A percentile compares a stretch with the other conserved stretches of the same genome.
phyloP scores from a whole-genome alignment of 1,140 invertebrate genomes.

The Sesamia nonagrioides region DNA sequence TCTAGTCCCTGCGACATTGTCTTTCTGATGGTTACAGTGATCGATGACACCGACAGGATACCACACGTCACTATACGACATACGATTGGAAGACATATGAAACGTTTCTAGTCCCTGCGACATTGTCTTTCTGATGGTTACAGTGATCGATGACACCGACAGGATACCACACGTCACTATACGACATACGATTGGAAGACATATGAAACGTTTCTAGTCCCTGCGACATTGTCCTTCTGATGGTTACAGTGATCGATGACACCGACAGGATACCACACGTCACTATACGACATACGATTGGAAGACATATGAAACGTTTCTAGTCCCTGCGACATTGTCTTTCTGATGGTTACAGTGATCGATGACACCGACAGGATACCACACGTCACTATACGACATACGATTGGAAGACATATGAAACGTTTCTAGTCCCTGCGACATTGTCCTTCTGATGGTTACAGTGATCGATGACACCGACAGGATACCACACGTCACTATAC shows the following conservation, averaged over 20 bases:
- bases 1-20: slow-evolving; percentile 1
- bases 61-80: neutral
- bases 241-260: slow-evolving; percentile 28
- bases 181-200: neutral
- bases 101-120: neutral
- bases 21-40: slow-evolving; percentile 24
- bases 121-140: slow-evolving; percentile 22
- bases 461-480: slow-evolving; percentile 19
- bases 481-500: neutral
- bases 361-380: neutral
- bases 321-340: slow-evolving; percentile 2
- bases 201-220: neutral
- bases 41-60: slow-evolving; percentile 1
- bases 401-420: neutral
- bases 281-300: neutral
- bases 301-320: neutral
- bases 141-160: slow-evolving; percentile 24
- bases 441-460: slow-evolving; percentile 22
- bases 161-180: neutral
- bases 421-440: neutral
- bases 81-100: neutral
- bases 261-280: too few relatives aligned
- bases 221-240: slow-evolving; percentile 22
- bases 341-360: slow-evolving; percentile 26
- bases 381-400: neutral